Percentiles rank a stretch among this genome's conserved stretches.
Evolutionary conservation across 1,140 invertebrate genomes (phyloP).

Genomic region (Uloborus diversus): DNA sequence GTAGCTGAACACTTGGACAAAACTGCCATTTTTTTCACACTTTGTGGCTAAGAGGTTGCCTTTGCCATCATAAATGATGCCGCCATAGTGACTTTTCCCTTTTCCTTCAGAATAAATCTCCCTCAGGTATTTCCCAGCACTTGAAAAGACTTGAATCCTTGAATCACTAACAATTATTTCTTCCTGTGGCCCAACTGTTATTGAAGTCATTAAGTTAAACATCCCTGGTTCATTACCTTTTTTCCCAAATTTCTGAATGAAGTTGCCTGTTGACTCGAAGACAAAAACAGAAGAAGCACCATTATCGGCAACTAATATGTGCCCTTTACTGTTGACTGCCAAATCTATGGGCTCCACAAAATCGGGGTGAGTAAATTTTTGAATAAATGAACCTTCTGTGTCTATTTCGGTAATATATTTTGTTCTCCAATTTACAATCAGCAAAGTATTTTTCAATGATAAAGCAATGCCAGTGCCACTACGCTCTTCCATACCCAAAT

Average conservation of each 20-base stretch:
- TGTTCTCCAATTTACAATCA: slow-evolving; percentile 88
- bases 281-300: slow-evolving; percentile 84
- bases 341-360: slow-evolving; percentile 79
- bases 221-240: slow-evolving; percentile 70
- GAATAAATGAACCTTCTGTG: slow-evolving; percentile 70
- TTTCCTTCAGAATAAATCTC: slow-evolving; percentile 59
- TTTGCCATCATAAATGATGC: slow-evolving; percentile 75
- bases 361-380: slow-evolving; percentile 71
- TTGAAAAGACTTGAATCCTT: slow-evolving; percentile 80
- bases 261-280: slow-evolving; percentile 80
- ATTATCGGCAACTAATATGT: slow-evolving; percentile 88
- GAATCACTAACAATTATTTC: slow-evolving; percentile 85
- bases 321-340: slow-evolving; percentile 80
- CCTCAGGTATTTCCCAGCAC: slow-evolving; percentile 75
- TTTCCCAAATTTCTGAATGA: slow-evolving; percentile 71
- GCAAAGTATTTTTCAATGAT: slow-evolving; percentile 71
- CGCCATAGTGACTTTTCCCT: slow-evolving; percentile 77
- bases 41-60: slow-evolving; percentile 80
- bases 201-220: slow-evolving; percentile 74
- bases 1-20: slow-evolving; percentile 78
- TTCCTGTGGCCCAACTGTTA: slow-evolving; percentile 76
- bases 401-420: slow-evolving; percentile 79
- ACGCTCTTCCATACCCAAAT: slow-evolving; percentile 79
- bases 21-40: slow-evolving; percentile 78
- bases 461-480: slow-evolving; percentile 80